phyloP scores from a whole-genome alignment of 2,113 vertebrate species.

The Galemys pyrenaicus region DNA sequence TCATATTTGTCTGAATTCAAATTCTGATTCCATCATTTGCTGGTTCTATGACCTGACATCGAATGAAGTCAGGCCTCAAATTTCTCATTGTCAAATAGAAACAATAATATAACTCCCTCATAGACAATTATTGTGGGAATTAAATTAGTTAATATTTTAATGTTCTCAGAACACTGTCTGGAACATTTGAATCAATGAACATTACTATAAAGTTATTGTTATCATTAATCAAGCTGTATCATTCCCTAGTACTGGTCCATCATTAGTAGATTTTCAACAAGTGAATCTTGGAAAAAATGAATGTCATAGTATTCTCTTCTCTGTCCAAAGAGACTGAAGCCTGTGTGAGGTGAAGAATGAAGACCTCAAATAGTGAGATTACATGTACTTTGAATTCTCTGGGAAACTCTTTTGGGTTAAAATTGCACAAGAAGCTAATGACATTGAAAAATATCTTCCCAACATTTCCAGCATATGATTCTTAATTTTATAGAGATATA shows the following conservation, averaged over 20 bases:
- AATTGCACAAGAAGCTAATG: not conserved
- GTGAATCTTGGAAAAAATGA: not conserved
- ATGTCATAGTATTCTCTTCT: not conserved
- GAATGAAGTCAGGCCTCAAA: not conserved
- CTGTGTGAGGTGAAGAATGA: not conserved
- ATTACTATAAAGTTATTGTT: not conserved
- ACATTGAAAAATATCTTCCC: not conserved
- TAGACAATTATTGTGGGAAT: not conserved
- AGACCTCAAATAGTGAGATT: not conserved
- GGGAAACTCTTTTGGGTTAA: conserved; percentile 22
- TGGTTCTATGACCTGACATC: not conserved
- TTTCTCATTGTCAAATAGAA: not conserved
- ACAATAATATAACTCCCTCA: not conserved
- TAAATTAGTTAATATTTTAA: not conserved
- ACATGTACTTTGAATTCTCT: not conserved
- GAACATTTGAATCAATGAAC: conserved; percentile 8
- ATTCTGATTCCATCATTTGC: not conserved
- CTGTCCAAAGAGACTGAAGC: not conserved
- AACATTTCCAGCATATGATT: not conserved
- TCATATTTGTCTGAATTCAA: not conserved
- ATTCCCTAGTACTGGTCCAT: not conserved
- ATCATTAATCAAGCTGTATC: not conserved
- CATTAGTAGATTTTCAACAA: not conserved
- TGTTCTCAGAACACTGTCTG: not conserved
- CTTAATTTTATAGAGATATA: not conserved